Evolutionary conservation across 2,113 vertebrate species (phyloP).

Genomic region (Nanorana parkeri): DNA sequence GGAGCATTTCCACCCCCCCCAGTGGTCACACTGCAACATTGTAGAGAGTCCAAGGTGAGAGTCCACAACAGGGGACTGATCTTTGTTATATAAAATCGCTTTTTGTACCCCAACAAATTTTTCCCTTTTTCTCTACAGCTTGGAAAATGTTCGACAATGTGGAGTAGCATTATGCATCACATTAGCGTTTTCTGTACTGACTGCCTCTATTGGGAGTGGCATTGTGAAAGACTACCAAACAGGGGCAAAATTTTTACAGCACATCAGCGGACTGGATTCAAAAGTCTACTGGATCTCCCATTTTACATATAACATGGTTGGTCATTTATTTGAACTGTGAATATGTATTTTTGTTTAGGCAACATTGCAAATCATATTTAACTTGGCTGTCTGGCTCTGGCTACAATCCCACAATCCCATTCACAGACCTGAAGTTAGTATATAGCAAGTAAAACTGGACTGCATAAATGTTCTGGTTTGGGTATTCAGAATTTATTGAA

Average conservation of each 20-base stretch:
- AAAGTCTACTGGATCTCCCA: neutral
- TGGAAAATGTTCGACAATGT: conserved; percentile 76
- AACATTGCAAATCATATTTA: neutral
- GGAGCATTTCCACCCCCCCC: too few species aligned
- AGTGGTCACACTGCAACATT: too few species aligned
- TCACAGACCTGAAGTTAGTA: too few species aligned
- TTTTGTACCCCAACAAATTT: too few species aligned
- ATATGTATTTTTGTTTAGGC: neutral
- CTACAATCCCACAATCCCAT: too few species aligned
- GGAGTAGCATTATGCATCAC: conserved; percentile 74
- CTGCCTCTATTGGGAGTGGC: conserved; percentile 64
- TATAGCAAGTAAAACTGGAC: too few species aligned
- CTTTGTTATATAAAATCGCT: too few species aligned
- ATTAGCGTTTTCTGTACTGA: conserved; percentile 74
- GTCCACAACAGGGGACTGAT: too few species aligned
- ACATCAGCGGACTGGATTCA: conserved; percentile 3
- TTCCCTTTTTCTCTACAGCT: conserved; percentile 60
- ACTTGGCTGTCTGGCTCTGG: too few species aligned
- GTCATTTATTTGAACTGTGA: neutral
- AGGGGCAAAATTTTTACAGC: neutral
- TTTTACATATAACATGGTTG: conserved; percentile 18
- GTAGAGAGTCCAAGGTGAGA: too few species aligned
- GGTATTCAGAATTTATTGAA: too few species aligned
- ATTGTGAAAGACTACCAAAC: conserved; percentile 69
- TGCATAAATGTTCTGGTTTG: too few species aligned